Percentiles rank a stretch among this genome's conserved stretches.
Evolutionary conservation across 1,140 invertebrate species (phyloP).

Genomic region (Formica selysi): DNA sequence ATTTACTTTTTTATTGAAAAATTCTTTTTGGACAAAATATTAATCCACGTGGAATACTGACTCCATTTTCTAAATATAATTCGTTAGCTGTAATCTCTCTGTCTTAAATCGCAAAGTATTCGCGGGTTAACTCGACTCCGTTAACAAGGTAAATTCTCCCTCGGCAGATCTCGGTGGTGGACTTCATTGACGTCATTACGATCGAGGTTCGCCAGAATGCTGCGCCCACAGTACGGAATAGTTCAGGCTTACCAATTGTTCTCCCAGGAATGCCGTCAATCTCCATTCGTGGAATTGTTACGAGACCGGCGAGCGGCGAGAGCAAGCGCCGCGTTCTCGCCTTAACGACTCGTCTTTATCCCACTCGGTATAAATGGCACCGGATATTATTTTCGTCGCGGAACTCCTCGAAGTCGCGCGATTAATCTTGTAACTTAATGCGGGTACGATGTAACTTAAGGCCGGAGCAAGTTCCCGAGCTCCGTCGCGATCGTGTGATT

Average conservation of each 20-base stretch:
- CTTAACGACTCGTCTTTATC: slow-evolving; percentile 51
- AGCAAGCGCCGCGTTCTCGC: background rate
- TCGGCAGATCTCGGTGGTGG: slow-evolving; percentile 38
- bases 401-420: slow-evolving; percentile 44
- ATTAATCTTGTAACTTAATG: slow-evolving; percentile 63
- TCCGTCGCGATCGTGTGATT: slow-evolving; percentile 32
- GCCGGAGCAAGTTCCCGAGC: slow-evolving; percentile 4
- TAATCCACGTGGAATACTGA: background rate
- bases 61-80: background rate
- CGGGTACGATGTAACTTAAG: slow-evolving; percentile 46
- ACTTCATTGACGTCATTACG: slow-evolving; percentile 67
- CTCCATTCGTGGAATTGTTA: slow-evolving; percentile 63
- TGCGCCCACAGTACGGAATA: slow-evolving; percentile 59
- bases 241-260: slow-evolving; percentile 66
- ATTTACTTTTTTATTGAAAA: background rate
- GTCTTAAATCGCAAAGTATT: slow-evolving; percentile 29
- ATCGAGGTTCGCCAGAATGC: slow-evolving; percentile 63
- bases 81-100: background rate
- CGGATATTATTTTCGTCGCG: slow-evolving; percentile 63
- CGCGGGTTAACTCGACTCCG: slow-evolving; percentile 39
- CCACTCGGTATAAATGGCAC: slow-evolving; percentile 41
- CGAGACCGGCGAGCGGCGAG: background rate
- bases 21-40: background rate
- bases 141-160: slow-evolving; percentile 59
- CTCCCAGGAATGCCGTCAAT: slow-evolving; percentile 64